A percentile compares a stretch with the other conserved stretches of the same genome.
Evolutionary conservation across 2,797 vertebrate genomes (phyloP).

Genomic region (Lepidocolaptes lacrymiger): DNA sequence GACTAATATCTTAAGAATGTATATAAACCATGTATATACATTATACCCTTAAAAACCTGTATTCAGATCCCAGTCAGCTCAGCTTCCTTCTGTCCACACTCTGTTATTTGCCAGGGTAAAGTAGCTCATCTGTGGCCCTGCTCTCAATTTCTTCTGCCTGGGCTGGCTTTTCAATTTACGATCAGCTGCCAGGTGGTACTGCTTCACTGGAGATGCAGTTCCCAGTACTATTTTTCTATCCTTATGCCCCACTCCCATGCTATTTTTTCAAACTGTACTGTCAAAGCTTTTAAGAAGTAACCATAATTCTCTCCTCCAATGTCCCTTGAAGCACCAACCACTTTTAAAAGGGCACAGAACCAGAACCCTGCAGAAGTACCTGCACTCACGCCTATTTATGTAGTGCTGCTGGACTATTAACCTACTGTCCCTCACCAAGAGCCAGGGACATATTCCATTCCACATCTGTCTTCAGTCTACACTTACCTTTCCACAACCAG

Average conservation of each 20-base stretch:
- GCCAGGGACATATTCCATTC: background rate
- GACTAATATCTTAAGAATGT: background rate
- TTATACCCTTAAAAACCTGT: background rate
- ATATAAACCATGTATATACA: background rate
- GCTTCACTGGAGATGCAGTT: background rate
- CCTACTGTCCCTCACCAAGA: background rate
- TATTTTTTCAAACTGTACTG: background rate
- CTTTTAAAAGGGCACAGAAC: background rate
- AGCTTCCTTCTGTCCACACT: background rate
- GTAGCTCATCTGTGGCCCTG: background rate
- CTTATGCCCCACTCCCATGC: background rate
- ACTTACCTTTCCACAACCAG: background rate
- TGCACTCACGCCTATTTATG: accelerated
- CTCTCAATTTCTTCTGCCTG: background rate
- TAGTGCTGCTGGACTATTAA: background rate
- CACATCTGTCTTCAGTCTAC: background rate
- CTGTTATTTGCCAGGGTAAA: background rate
- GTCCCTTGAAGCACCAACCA: background rate
- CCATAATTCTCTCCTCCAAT: background rate
- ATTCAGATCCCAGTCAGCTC: background rate
- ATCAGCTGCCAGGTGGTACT: background rate
- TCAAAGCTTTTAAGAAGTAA: background rate
- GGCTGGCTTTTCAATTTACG: background rate
- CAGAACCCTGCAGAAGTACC: background rate
- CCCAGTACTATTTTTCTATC: background rate